phyloP scores from a whole-genome alignment of 2,113 vertebrate genomes.

The Brevimyrus niger region DNA sequence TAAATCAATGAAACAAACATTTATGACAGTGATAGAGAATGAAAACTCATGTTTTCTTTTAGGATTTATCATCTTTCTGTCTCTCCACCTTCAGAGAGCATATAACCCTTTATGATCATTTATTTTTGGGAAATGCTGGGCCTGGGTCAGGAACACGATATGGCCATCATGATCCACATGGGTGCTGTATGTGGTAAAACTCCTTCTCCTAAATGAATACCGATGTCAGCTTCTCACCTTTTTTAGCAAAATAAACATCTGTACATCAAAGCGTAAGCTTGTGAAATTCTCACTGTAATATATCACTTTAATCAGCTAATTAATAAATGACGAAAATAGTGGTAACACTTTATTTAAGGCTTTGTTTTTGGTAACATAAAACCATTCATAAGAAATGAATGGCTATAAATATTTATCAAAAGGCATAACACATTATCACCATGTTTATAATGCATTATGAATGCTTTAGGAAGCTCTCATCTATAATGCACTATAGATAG shows the following conservation, averaged over 20 bases:
- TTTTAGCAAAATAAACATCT: background rate
- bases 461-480: no score
- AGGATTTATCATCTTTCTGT: background rate
- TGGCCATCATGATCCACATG: background rate
- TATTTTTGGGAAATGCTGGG: background rate
- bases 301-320: background rate
- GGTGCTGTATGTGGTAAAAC: background rate
- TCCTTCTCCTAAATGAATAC: background rate
- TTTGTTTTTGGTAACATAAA: no score
- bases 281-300: background rate
- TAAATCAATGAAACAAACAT: background rate
- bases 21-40: background rate
- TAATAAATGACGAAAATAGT: background rate
- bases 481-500: no score
- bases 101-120: background rate
- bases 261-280: background rate
- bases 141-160: background rate
- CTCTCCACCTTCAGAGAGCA: background rate
- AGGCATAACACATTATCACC: no score
- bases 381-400: no score
- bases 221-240: background rate
- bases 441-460: no score
- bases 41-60: background rate
- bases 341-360: no score
- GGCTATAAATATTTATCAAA: no score